phyloP scores from a whole-genome alignment of 2,113 vertebrate genomes.

The Brienomyrus longianalis region DNA sequence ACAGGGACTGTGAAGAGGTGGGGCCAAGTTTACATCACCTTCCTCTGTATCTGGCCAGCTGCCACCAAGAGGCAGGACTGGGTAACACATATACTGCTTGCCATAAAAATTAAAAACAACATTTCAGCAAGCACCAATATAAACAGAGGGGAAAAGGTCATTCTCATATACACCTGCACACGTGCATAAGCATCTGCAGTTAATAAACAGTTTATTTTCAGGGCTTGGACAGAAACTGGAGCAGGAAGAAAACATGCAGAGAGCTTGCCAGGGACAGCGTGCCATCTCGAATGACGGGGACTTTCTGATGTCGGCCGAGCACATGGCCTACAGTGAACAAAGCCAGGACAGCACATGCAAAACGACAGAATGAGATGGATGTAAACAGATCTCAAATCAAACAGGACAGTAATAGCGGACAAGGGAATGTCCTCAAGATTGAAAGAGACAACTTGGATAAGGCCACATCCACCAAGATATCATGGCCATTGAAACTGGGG shows the following conservation, averaged over 20 bases:
- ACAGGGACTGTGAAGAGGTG: neutral
- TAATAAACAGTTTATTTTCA: neutral
- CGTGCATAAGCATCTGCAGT: neutral
- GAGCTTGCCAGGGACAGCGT: neutral
- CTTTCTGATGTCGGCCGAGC: neutral
- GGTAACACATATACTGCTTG: neutral
- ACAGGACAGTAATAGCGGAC: neutral
- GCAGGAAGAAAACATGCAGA: neutral
- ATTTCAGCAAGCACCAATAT: neutral
- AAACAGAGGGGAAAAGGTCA: neutral
- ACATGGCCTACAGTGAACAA: neutral
- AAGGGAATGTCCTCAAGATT: neutral
- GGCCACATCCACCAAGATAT: neutral
- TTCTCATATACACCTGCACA: neutral
- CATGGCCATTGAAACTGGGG: neutral
- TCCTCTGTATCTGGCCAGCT: neutral
- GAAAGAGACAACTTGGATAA: neutral
- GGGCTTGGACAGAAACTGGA: neutral
- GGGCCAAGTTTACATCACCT: neutral
- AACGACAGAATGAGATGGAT: neutral
- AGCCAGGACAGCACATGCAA: neutral
- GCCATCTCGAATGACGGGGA: neutral
- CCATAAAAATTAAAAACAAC: neutral
- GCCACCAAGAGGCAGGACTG: conserved; percentile 2
- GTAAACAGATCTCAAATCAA: neutral